Conservation (phyloP, 1,140 invertebrate genomes). For the Olivierus martensii region DNA sequence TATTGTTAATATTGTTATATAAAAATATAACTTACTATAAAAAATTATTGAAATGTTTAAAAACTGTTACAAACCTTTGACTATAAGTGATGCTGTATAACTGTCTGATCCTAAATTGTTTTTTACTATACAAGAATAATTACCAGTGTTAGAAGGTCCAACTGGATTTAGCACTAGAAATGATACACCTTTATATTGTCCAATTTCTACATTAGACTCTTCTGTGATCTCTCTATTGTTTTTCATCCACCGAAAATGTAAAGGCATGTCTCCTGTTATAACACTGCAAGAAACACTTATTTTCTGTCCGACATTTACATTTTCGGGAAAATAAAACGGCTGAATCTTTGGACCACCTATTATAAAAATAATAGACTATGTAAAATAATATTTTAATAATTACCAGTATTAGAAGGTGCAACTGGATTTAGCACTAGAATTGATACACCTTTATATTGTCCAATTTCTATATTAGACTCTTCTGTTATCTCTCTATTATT, state of each 20-base stretch:
- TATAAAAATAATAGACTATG: neutral
- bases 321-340: slow-evolving; percentile 6
- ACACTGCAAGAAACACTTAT: slow-evolving; percentile 37
- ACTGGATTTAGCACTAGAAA: slow-evolving; percentile 31
- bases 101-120: slow-evolving; percentile 47
- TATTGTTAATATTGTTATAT: neutral
- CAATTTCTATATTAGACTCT: slow-evolving; percentile 17
- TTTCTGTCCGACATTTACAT: slow-evolving; percentile 4
- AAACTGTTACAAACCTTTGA: slow-evolving; percentile 36
- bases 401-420: slow-evolving; percentile 43
- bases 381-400: slow-evolving; percentile 37
- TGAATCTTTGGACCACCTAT: slow-evolving; percentile 8
- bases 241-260: slow-evolving; percentile 37
- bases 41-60: neutral
- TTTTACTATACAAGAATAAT: slow-evolving; percentile 54
- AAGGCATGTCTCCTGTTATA: slow-evolving; percentile 55
- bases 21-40: neutral
- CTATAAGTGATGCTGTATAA: slow-evolving; percentile 42
- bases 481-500: slow-evolving; percentile 25
- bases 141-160: slow-evolving; percentile 43
- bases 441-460: slow-evolving; percentile 23
- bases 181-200: slow-evolving; percentile 23
- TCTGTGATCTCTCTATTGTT: slow-evolving; percentile 25
- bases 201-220: slow-evolving; percentile 17
- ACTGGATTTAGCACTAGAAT: slow-evolving; percentile 31